These are phyloP conservation scores for Pseudochromis fuscus DNA, from an alignment of 2,797 vertebrate species.

Conservation along the genomic window DNA sequence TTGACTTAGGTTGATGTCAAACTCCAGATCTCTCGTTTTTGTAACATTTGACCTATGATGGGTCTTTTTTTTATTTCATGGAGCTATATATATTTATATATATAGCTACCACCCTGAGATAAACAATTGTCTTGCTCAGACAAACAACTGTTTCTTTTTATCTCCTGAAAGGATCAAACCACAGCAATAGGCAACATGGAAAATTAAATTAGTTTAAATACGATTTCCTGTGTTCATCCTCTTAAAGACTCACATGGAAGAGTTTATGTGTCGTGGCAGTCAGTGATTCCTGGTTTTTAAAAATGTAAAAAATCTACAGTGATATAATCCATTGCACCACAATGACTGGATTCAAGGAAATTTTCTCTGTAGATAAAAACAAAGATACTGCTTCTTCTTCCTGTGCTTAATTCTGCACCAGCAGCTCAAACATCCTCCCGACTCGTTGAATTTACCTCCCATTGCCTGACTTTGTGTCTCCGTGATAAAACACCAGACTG, in stretches of 20 bases:
- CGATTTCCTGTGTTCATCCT: background rate
- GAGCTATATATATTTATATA: background rate
- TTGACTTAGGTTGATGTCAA: constrained; percentile 17
- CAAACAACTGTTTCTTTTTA: background rate
- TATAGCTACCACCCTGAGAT: background rate
- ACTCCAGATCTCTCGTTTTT: background rate
- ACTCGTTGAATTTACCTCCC: constrained; percentile 13
- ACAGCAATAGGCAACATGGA: constrained; percentile 10
- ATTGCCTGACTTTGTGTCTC: constrained; percentile 14
- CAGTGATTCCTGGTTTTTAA: background rate
- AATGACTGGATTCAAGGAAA: constrained; percentile 4
- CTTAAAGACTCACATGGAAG: background rate
- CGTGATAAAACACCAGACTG: constrained; percentile 14
- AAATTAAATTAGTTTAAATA: constrained; percentile 4
- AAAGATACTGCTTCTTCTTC: background rate
- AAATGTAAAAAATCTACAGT: background rate
- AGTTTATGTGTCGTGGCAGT: background rate
- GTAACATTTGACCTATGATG: background rate
- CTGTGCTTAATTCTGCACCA: background rate
- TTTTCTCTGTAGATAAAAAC: constrained; percentile 12
- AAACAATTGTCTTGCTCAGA: constrained; percentile 7
- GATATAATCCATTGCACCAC: background rate
- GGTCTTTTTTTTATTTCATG: constrained; percentile 1
- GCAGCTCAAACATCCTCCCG: background rate
- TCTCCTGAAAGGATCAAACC: constrained; percentile 8